Base-by-base conservation (phyloP, 2,888 invertebrate species). In the Meliscaeva auricollis region DNA sequence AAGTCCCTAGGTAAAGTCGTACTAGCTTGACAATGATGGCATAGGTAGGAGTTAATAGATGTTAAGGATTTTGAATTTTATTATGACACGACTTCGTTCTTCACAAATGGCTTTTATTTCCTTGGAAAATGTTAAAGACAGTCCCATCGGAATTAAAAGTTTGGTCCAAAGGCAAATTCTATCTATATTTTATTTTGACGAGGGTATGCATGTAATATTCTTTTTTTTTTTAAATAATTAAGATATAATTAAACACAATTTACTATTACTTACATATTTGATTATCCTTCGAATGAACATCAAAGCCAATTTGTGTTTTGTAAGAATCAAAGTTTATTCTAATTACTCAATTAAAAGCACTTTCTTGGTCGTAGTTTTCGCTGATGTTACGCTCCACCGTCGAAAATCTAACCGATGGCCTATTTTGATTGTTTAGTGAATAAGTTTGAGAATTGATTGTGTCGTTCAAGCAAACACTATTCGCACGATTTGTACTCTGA, bases 401-500 rank as follows among this genome's bases (percentile, higher is more conserved):
- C 9, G 58, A 44, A 75, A 84, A 81, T 69, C 81, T 72, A 4
- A 85, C 81, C 17, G 81, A 81, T 81, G 75, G 85, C 69, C 76
- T 85, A 77, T 81, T 81, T 66, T 56, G 85, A 58, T 81, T 76
- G 41, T 41, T 72, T 13, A 81, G 11, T 13, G 76, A 76, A 56
- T 77, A 77, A 8, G 81, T 81, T 54, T 85, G 70, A 8, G 81
- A 68, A 41, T 72, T 76, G 11, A 87, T 76, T 26, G 87, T 84
- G 22, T 87, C 87, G 50, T 78, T 85, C 41, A 87, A 60, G 50
- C 77, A 76, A 72, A 87, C 56, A 52, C 84, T 76, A 74, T 87
- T 87, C 13, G 87, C 87, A 54, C 85, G 87, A 52, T 85, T 85
- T 64, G 87, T 87, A 84, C 85, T 87, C 87, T 87, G 85, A 48